Evolutionary conservation across 2,113 vertebrate species (phyloP).

Genomic region (Podocnemis expansa): DNA sequence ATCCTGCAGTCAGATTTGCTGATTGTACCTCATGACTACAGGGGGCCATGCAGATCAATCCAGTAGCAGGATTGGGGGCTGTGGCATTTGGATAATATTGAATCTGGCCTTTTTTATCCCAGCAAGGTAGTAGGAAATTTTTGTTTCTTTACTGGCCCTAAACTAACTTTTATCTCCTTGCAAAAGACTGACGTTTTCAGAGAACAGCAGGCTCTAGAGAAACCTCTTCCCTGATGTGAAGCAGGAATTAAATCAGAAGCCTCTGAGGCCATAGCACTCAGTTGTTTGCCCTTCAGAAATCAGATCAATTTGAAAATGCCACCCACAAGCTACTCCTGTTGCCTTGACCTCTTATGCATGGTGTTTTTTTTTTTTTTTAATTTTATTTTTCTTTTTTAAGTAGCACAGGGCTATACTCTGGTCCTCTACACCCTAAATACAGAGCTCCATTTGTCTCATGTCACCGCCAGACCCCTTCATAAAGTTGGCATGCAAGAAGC

Average conservation of each 20-base stretch:
- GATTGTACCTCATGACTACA: rapidly evolving
- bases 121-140: neutral
- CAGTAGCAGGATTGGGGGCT: rapidly evolving
- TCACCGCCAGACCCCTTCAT: neutral
- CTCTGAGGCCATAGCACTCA: neutral
- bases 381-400: too few relatives aligned
- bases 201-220: neutral
- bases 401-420: neutral
- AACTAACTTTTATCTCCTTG: neutral
- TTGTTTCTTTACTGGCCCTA: neutral
- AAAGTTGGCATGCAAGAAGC: neutral
- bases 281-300: conserved; percentile 4
- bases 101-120: neutral
- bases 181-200: neutral
- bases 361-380: too few relatives aligned
- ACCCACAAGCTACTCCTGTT: neutral
- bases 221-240: neutral
- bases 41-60: neutral
- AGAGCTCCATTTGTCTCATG: neutral
- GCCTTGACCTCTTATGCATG: conserved; percentile 26
- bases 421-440: neutral
- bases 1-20: neutral
- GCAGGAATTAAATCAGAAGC: neutral
- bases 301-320: neutral
- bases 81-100: neutral